Evolutionary conservation across 2,797 vertebrate species (phyloP).

Genomic region (Syngnathus acus): DNA sequence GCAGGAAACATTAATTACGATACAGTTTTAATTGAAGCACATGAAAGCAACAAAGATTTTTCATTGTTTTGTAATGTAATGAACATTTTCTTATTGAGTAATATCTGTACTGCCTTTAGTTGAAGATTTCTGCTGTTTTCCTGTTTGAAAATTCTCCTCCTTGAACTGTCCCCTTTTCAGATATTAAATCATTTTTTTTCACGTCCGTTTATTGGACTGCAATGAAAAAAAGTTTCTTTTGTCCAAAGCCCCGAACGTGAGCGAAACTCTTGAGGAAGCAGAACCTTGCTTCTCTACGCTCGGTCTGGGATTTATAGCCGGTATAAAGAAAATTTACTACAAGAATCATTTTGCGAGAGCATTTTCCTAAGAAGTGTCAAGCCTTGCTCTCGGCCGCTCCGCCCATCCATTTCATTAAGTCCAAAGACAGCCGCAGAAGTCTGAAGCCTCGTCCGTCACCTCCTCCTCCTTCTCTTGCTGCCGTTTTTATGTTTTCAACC

Average conservation of each 20-base stretch:
- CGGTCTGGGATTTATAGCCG: constrained; percentile 56
- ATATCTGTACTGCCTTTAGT: constrained; percentile 10
- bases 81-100: constrained; percentile 4
- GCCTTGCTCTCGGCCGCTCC: constrained; percentile 38
- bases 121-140: not conserved
- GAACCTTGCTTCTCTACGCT: constrained; percentile 26
- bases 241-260: constrained; percentile 30
- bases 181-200: constrained; percentile 43
- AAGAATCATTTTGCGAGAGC: constrained; percentile 60
- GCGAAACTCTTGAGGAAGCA: constrained; percentile 30
- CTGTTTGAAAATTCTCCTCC: constrained; percentile 29
- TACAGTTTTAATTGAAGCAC: not conserved
- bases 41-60: not conserved
- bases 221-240: constrained; percentile 44
- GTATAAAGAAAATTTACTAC: constrained; percentile 69
- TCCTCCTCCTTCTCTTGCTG: constrained; percentile 22
- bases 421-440: constrained; percentile 45
- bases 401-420: constrained; percentile 71
- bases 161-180: constrained; percentile 38
- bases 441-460: constrained; percentile 40
- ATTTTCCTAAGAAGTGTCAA: constrained; percentile 50
- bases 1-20: not conserved
- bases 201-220: constrained; percentile 47
- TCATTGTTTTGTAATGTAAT: constrained; percentile 19
- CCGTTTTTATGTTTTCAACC: constrained; percentile 49